Evolutionary conservation across 2,113 vertebrate species (phyloP).

Genomic region (Isichthys henryi): DNA sequence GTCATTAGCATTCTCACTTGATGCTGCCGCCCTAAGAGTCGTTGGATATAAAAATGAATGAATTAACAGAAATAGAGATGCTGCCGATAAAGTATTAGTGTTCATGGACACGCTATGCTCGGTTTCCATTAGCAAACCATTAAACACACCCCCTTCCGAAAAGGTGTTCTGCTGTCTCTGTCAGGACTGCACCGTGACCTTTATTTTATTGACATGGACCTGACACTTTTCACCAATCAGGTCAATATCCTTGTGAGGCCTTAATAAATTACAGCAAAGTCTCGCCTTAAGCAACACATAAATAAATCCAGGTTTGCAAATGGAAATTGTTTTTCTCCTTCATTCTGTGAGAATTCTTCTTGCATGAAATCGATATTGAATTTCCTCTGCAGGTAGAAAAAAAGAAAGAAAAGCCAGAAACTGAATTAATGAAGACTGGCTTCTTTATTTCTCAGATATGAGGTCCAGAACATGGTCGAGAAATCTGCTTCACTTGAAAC

Average conservation of each 20-base stretch:
- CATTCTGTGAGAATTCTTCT: conserved; percentile 47
- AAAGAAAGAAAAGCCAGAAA: conserved; percentile 41
- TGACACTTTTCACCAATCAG: conserved; percentile 38
- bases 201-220: neutral
- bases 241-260: conserved; percentile 48
- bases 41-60: no score
- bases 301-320: conserved; percentile 56
- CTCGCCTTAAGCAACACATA: conserved; percentile 58
- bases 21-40: neutral
- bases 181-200: neutral
- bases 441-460: conserved; percentile 27
- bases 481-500: neutral
- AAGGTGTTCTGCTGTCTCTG: neutral
- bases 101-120: neutral
- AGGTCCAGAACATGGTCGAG: neutral
- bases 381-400: conserved; percentile 53
- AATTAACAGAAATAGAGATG: neutral
- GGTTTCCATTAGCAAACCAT: neutral
- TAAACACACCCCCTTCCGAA: neutral
- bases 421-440: conserved; percentile 26
- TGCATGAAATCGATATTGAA: conserved; percentile 47
- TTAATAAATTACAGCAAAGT: conserved; percentile 58
- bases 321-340: conserved; percentile 55
- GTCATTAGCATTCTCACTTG: neutral
- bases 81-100: neutral